phyloP scores from a whole-genome alignment of 2,888 invertebrate genomes.

The Meteorus cinctellus region DNA sequence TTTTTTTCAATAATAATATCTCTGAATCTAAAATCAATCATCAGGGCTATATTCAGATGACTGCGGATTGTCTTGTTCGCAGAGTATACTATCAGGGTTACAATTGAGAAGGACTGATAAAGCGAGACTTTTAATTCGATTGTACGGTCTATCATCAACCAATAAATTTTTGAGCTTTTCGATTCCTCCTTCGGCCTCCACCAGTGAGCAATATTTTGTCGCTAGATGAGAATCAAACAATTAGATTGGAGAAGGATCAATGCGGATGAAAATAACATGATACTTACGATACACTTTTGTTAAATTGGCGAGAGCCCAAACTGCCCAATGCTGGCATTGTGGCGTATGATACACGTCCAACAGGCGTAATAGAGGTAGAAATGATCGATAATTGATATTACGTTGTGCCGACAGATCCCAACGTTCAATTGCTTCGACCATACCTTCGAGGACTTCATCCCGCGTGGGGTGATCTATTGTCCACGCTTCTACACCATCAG shows the following conservation, averaged over 20 bases:
- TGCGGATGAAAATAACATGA: background rate
- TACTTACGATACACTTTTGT: constrained; percentile 93
- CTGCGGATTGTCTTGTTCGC: constrained; percentile 44
- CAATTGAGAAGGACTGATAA: constrained; percentile 82
- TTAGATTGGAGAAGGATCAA: constrained; percentile 25
- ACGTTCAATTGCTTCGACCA: constrained; percentile 87
- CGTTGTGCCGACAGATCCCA: constrained; percentile 92
- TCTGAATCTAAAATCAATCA: constrained; percentile 43
- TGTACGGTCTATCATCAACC: constrained; percentile 78
- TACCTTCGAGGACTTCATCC: constrained; percentile 81
- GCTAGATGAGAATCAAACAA: constrained; percentile 75
- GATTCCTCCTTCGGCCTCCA: constrained; percentile 90
- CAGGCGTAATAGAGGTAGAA: constrained; percentile 93
- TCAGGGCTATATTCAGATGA: constrained; percentile 51
- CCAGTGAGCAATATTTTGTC: constrained; percentile 91
- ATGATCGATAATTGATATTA: constrained; percentile 97
- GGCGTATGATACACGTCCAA: constrained; percentile 89
- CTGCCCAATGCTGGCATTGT: constrained; percentile 96
- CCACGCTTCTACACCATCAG: constrained; percentile 92
- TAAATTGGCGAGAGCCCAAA: constrained; percentile 97
- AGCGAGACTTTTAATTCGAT: constrained; percentile 82
- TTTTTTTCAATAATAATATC: constrained; percentile 32
- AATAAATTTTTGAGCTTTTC: constrained; percentile 81
- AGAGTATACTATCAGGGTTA: constrained; percentile 48
- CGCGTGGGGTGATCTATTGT: constrained; percentile 82